Evolutionary conservation across 2,797 vertebrate genomes (phyloP).

Genomic region (Rhadinocentrus ornatus): DNA sequence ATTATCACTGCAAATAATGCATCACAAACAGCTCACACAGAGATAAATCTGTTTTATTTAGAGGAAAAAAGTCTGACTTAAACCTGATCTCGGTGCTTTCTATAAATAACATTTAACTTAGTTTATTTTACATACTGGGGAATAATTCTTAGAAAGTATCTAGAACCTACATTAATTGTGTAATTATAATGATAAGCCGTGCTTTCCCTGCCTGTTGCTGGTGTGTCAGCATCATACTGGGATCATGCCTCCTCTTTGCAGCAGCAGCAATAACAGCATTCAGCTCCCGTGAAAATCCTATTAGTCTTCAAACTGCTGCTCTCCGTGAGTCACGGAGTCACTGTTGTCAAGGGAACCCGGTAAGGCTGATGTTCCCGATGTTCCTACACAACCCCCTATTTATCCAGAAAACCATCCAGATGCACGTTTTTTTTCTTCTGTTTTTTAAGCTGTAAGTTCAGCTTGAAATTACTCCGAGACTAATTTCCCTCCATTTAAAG

Average conservation of each 20-base stretch:
- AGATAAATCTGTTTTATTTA: background rate
- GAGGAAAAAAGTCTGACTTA: background rate
- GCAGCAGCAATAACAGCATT: constrained; percentile 60
- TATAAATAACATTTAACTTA: background rate
- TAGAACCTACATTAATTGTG: no score
- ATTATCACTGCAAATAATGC: background rate
- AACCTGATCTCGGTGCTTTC: background rate
- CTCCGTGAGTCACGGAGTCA: constrained; percentile 75
- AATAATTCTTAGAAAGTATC: no score
- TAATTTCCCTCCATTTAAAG: background rate
- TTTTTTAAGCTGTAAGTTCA: background rate
- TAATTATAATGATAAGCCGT: no score
- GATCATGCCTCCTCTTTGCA: constrained; percentile 48
- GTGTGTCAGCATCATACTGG: constrained; percentile 6
- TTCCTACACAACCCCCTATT: background rate
- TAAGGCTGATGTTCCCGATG: constrained; percentile 44
- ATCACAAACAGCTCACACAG: background rate
- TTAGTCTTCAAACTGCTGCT: constrained; percentile 79
- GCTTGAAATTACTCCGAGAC: background rate
- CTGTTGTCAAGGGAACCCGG: constrained; percentile 81
- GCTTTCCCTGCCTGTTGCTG: constrained; percentile 26
- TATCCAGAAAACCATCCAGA: constrained; percentile 10
- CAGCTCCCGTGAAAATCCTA: constrained; percentile 75
- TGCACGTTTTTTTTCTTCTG: background rate
- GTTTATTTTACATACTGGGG: no score